Conservation (phyloP, 2,113 vertebrate species). For the Ardeotis arabs region DNA sequence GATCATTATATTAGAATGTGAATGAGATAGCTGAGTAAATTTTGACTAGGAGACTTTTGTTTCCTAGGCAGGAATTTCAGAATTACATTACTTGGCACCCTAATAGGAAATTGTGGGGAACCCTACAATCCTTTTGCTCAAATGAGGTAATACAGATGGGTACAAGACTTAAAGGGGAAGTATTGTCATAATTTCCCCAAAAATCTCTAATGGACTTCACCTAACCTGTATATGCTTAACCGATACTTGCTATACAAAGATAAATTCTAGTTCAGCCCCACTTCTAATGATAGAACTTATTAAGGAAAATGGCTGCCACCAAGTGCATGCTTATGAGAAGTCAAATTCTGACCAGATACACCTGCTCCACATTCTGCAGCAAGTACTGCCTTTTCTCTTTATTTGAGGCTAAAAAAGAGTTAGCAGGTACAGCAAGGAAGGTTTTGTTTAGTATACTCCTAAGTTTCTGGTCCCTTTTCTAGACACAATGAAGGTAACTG, state of each 20-base stretch:
- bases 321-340: neutral
- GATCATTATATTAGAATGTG: neutral
- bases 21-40: neutral
- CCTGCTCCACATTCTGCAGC: neutral
- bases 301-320: neutral
- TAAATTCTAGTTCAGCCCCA: neutral
- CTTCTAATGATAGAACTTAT: neutral
- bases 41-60: neutral
- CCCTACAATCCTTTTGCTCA: neutral
- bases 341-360: neutral
- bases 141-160: neutral
- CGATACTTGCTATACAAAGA: neutral
- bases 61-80: neutral
- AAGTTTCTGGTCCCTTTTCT: neutral
- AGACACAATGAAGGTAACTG: neutral
- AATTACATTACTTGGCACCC: neutral
- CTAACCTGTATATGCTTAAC: neutral
- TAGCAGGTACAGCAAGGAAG: neutral
- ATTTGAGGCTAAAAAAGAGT: neutral
- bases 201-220: neutral
- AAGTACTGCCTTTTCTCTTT: neutral
- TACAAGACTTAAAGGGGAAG: neutral
- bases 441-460: neutral
- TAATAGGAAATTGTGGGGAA: neutral
- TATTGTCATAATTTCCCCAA: fast-evolving